Base-by-base conservation (phyloP, 2,113 vertebrate genomes). In the Oenanthe melanoleuca region DNA sequence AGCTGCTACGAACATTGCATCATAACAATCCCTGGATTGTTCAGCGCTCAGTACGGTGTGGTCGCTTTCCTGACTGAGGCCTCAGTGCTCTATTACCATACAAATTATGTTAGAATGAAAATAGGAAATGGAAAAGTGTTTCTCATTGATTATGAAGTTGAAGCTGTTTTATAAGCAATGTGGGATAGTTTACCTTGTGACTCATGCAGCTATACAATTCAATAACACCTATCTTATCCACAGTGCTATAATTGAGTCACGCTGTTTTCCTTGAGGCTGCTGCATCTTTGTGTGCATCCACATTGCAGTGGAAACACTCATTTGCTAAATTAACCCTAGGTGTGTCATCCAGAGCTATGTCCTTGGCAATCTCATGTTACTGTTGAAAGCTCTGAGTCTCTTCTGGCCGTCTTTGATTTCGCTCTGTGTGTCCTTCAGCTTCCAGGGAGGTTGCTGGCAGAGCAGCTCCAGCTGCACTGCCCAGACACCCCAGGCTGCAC, bases 271-370 rank as follows among this genome's bases (percentile, higher is more conserved):
- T 55, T 5, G 24, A 86, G 72, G 60, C 59, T 84, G 26, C 34
- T 31, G 24, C 59, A 22, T 83, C 72, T 80, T 61, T 70, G 29
- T 63, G 75, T 23, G 44, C 34, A n/a, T 84, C 69, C 47, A 64
- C 86, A 77, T 78, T 73, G 64, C 79, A 90, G 52, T 81, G 42
- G 16, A 81, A 88, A 66, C 38, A 59, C 50, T 92, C 69, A 63
- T 74, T 82, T 91, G 83, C 92, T 95, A 94, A 95, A 93, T 84
- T 78, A 96, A 70, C 84, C 61, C n/a, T 71, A 64, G 45, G 34
- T 93, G 45, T 88, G 79, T 95, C 93, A 92, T 72, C 82, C 82
- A 71, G n/a, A 93, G 55, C 80, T 79, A 78, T 83, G 77, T 87
- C 79, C 92, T 96, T 93, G 88, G 78, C 72, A 89, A 52, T 50